These are phyloP conservation scores for Alloplasta piceator DNA, from an alignment of 2,888 invertebrate genomes.

Conservation along the genomic window DNA sequence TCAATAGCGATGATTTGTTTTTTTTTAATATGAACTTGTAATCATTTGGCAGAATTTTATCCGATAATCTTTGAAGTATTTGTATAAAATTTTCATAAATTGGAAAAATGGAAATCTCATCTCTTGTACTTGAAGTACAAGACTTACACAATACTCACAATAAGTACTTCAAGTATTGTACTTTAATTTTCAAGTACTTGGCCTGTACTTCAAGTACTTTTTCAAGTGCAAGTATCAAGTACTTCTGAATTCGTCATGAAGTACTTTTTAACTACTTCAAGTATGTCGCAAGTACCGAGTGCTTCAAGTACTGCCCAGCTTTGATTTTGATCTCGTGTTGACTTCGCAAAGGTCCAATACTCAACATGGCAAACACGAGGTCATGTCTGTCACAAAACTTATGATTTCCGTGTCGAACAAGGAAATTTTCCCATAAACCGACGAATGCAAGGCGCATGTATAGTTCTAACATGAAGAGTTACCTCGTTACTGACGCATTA, in stretches of 20 bases:
- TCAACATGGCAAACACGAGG: background rate
- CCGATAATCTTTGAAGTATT: slow-evolving; percentile 19
- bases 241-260: too few species aligned
- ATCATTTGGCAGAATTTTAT: too few species aligned
- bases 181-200: too few species aligned
- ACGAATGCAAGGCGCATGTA: background rate
- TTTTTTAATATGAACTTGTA: too few species aligned
- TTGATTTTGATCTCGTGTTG: background rate
- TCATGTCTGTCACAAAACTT: background rate
- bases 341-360: background rate
- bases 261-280: too few species aligned
- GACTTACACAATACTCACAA: too few species aligned
- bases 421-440: slow-evolving; percentile 26
- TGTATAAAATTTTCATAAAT: background rate
- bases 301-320: too few species aligned
- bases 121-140: too few species aligned
- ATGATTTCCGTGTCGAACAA: slow-evolving; percentile 26
- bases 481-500: slow-evolving; percentile 62
- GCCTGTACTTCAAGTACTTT: too few species aligned
- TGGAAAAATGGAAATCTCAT: background rate
- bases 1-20: background rate
- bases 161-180: too few species aligned
- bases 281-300: too few species aligned
- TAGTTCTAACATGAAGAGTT: slow-evolving; percentile 14
- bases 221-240: too few species aligned